These are phyloP conservation scores for Crocodylus rhombifer DNA, from an alignment of 2,797 vertebrate species.

Conservation along the genomic window DNA sequence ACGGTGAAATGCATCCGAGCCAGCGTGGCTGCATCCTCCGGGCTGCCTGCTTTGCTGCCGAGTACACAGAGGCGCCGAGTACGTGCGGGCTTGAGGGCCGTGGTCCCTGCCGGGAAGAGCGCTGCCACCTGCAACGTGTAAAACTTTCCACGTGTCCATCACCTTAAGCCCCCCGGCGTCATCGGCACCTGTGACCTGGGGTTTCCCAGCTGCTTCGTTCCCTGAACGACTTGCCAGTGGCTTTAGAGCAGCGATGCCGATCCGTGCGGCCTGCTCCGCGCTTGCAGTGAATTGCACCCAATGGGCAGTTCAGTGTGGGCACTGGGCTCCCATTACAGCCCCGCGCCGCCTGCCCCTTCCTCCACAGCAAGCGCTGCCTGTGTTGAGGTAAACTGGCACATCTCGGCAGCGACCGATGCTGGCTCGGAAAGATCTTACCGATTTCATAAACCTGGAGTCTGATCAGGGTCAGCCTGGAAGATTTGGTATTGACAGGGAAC, in stretches of 20 bases:
- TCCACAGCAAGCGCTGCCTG: too few relatives aligned
- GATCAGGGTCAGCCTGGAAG: neutral
- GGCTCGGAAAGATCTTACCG: slow-evolving; percentile 25
- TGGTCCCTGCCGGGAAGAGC: too few relatives aligned
- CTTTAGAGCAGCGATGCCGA: neutral
- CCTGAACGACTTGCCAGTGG: neutral
- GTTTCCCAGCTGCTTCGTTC: neutral
- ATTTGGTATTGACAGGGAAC: accelerated
- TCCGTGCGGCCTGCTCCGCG: too few relatives aligned
- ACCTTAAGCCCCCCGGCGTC: too few relatives aligned
- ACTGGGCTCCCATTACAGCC: neutral
- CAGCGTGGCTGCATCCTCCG: too few relatives aligned
- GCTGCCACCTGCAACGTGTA: too few relatives aligned
- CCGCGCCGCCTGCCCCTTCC: neutral
- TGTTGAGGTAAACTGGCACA: neutral
- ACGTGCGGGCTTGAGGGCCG: too few relatives aligned
- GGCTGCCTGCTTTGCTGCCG: too few relatives aligned
- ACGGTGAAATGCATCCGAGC: too few relatives aligned
- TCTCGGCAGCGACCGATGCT: neutral
- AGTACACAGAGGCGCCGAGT: too few relatives aligned
- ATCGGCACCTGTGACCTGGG: too few relatives aligned
- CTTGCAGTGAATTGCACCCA: neutral
- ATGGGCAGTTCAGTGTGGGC: neutral
- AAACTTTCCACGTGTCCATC: too few relatives aligned
- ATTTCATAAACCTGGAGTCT: neutral